Percentiles rank a stretch among this genome's conserved stretches.
phyloP scores from a whole-genome alignment of 2,113 vertebrate species.

The Vimba vimba region DNA sequence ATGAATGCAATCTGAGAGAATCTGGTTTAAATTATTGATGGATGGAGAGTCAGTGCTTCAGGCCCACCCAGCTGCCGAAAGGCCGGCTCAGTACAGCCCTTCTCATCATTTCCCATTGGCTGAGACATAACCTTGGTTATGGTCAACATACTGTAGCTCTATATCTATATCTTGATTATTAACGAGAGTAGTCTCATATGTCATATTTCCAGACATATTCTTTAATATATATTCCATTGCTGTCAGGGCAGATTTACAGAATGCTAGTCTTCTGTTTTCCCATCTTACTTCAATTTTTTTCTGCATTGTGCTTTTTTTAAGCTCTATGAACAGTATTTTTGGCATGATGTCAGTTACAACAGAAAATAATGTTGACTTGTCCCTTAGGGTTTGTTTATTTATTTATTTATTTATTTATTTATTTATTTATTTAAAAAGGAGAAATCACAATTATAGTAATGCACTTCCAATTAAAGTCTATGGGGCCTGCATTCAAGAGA shows the following conservation, averaged over 20 bases:
- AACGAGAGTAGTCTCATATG: conserved; percentile 31
- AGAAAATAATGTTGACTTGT: neutral
- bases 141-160: conserved; percentile 15
- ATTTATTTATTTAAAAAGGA: neutral
- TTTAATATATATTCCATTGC: neutral
- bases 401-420: neutral
- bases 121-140: conserved; percentile 28
- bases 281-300: neutral
- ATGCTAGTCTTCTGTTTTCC: neutral
- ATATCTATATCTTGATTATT: conserved; percentile 11
- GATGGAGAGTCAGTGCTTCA: conserved; percentile 37
- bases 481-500: neutral
- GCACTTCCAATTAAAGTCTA: neutral
- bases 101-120: conserved; percentile 45
- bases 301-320: neutral
- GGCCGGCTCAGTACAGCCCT: neutral
- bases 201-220: conserved; percentile 6
- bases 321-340: neutral
- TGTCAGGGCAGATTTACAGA: neutral
- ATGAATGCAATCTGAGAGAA: conserved; percentile 14
- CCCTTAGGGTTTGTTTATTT: neutral
- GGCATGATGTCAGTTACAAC: neutral
- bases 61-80: conserved; percentile 52
- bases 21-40: conserved; percentile 59
- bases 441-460: neutral